These are phyloP conservation scores for Aleiodes sp. DNA, from an alignment of 1,140 invertebrate species.

Conservation along the genomic window DNA sequence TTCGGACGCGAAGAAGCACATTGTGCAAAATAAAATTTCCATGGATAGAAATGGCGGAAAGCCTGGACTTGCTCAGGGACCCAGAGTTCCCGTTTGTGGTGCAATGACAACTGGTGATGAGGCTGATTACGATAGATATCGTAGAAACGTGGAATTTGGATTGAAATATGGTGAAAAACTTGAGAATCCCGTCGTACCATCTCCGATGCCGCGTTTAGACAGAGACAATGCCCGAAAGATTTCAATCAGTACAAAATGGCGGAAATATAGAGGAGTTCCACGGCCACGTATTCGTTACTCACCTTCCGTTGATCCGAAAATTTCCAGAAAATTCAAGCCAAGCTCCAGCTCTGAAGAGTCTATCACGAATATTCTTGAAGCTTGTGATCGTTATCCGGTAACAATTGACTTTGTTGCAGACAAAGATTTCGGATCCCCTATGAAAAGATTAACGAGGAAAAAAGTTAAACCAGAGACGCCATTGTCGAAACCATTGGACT, in stretches of 20 bases:
- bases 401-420: slow-evolving; percentile 47
- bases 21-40: slow-evolving; percentile 38
- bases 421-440: neutral
- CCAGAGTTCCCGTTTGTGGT: slow-evolving; percentile 36
- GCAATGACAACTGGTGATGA: slow-evolving; percentile 34
- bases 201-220: slow-evolving; percentile 28
- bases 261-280: slow-evolving; percentile 42
- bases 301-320: slow-evolving; percentile 27
- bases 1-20: slow-evolving; percentile 7
- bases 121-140: slow-evolving; percentile 47
- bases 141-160: slow-evolving; percentile 41
- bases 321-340: neutral
- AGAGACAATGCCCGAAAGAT: slow-evolving; percentile 36
- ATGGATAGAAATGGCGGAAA: slow-evolving; percentile 29
- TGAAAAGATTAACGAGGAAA: slow-evolving; percentile 22
- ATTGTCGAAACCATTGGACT: slow-evolving; percentile 32
- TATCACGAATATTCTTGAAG: slow-evolving; percentile 25
- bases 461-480: neutral
- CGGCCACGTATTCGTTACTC: slow-evolving; percentile 25
- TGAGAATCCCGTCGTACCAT: slow-evolving; percentile 30
- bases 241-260: slow-evolving; percentile 48
- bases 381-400: slow-evolving; percentile 47
- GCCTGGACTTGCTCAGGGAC: slow-evolving; percentile 38
- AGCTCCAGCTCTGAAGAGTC: slow-evolving; percentile 22
- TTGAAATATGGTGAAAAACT: slow-evolving; percentile 29